phyloP scores from a whole-genome alignment of 2,797 vertebrate species.

The Clarias fuscus region DNA sequence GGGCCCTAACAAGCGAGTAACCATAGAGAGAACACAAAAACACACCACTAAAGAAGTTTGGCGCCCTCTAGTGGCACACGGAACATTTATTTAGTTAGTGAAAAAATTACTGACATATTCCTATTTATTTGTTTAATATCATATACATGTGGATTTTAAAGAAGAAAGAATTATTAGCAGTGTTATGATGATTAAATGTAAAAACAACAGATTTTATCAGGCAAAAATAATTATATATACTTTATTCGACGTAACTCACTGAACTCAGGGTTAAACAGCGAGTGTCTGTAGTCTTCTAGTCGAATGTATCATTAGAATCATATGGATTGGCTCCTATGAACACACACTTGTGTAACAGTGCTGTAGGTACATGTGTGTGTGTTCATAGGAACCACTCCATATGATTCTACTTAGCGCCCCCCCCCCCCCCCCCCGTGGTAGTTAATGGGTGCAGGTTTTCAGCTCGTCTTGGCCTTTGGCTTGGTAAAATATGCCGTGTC shows the following conservation, averaged over 20 bases:
- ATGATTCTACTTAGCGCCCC: neutral
- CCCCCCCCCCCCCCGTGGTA: no score
- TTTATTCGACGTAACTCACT: no score
- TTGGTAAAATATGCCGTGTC: slow-evolving; percentile 84
- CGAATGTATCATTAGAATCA: neutral
- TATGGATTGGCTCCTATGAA: no score
- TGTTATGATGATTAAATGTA: neutral
- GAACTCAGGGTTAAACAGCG: neutral
- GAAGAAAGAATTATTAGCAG: neutral
- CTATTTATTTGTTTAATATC: neutral
- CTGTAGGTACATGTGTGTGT: no score
- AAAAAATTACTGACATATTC: neutral
- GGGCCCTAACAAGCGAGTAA: neutral
- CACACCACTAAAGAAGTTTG: no score
- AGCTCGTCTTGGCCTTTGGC: slow-evolving; percentile 62
- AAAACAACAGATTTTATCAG: neutral
- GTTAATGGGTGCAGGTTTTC: neutral
- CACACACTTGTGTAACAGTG: no score
- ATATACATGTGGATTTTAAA: neutral
- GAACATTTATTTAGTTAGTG: neutral
- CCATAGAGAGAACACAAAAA: no score
- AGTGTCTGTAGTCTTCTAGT: neutral
- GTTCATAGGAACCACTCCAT: no score
- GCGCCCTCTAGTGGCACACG: neutral
- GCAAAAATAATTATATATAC: neutral